A percentile compares a stretch with the other conserved stretches of the same genome.
Conservation (phyloP, 2,113 vertebrate species). For the Hypanus sabinus region DNA sequence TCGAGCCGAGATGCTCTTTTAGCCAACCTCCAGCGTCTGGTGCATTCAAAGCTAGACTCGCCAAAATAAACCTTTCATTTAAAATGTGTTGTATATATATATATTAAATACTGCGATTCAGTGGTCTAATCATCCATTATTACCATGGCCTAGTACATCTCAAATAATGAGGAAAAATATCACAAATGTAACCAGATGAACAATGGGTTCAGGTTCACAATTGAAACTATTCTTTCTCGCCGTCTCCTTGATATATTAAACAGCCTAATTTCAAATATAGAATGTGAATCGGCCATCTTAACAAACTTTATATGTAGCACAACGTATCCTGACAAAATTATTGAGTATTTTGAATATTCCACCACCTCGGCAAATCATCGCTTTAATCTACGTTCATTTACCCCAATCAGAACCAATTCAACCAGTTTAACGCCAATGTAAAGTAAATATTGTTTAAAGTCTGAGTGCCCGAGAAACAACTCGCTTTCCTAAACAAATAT, state of each 20-base stretch:
- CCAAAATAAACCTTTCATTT: neutral
- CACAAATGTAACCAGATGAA: neutral
- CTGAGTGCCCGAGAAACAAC: neutral
- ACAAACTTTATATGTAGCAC: neutral
- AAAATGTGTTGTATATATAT: neutral
- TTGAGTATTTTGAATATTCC: constrained; percentile 12
- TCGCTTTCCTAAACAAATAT: neutral
- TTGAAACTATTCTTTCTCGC: neutral
- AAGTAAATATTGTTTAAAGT: neutral
- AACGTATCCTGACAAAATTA: neutral
- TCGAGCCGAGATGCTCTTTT: constrained; percentile 50
- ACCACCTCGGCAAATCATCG: constrained; percentile 30
- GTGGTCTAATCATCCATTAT: neutral
- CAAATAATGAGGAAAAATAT: neutral
- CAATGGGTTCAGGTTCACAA: neutral
- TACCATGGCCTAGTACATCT: neutral
- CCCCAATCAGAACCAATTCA: constrained; percentile 32
- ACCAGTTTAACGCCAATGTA: neutral
- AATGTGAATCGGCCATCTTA: neutral
- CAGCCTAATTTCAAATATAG: neutral
- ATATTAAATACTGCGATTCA: neutral
- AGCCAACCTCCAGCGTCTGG: neutral
- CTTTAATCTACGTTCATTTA: constrained; percentile 37
- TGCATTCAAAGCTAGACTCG: neutral
- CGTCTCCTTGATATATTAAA: neutral